Conservation (phyloP, 2,797 vertebrate species). For the Lithobates pipiens region DNA sequence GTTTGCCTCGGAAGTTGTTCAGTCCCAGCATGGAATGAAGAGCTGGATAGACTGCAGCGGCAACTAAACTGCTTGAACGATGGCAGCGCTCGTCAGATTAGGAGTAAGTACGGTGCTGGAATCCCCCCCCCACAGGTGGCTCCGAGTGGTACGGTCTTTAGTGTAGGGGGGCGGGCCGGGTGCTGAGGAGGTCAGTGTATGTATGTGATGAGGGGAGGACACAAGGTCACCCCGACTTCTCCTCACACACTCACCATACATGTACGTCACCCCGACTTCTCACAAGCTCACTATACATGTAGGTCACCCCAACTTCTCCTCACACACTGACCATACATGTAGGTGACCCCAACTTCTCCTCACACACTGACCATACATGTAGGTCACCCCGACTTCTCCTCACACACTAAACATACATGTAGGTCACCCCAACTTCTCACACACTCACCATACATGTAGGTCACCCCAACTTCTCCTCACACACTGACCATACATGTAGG, state of each 20-base stretch:
- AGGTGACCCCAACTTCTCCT: too few species aligned
- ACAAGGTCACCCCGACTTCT: conserved; percentile 38
- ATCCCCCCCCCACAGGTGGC: not conserved
- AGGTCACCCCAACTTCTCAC: too few species aligned
- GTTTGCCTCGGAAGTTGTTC: conserved; percentile 45
- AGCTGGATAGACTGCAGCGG: not conserved
- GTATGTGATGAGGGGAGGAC: not conserved
- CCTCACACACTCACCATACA: not conserved
- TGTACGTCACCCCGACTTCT: too few species aligned
- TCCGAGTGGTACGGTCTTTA: conserved; percentile 25
- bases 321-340: too few species aligned
- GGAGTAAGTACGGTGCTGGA: conserved; percentile 37
- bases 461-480: too few species aligned
- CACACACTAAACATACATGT: too few species aligned
- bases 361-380: too few species aligned
- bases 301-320: too few species aligned
- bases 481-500: too few species aligned
- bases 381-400: too few species aligned
- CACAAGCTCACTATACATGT: too few species aligned
- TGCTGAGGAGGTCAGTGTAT: not conserved
- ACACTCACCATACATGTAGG: too few species aligned
- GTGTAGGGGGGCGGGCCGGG: not conserved
- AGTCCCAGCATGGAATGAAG: conserved; percentile 18
- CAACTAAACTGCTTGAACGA: conserved; percentile 42
- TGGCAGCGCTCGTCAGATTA: conserved; percentile 59